Evolutionary conservation across 2,888 invertebrate genomes (phyloP).

Genomic region (Zaprionus bogoriensis): DNA sequence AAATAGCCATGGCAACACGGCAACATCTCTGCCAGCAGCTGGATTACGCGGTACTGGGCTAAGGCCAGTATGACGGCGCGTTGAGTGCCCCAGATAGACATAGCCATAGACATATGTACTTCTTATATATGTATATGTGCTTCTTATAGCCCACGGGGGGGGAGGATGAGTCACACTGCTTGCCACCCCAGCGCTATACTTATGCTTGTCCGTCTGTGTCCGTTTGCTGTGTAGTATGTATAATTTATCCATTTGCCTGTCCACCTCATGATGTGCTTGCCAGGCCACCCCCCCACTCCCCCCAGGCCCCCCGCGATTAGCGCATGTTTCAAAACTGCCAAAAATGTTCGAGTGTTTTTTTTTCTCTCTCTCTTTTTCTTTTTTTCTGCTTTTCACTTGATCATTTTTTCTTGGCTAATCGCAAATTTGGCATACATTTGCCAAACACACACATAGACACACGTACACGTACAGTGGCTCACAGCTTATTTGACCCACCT

Average conservation of each 20-base stretch:
- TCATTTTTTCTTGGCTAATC: not conserved
- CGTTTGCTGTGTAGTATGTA: not conserved
- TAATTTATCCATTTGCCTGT: slow-evolving; percentile 41
- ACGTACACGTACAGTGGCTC: too few relatives aligned
- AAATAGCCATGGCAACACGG: slow-evolving; percentile 34
- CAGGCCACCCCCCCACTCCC: not conserved
- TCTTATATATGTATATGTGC: too few relatives aligned
- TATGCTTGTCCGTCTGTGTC: not conserved
- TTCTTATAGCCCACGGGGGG: slow-evolving; percentile 3
- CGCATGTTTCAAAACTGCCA: slow-evolving; percentile 39
- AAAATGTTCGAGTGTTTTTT: slow-evolving; percentile 24
- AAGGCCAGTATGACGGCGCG: slow-evolving; percentile 41
- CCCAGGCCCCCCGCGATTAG: not conserved
- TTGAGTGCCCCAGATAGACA: slow-evolving; percentile 48
- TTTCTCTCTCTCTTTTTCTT: slow-evolving; percentile 8
- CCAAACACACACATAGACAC: not conserved
- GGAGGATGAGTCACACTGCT: slow-evolving; percentile 39
- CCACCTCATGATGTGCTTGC: slow-evolving; percentile 15
- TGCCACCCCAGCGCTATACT: not conserved
- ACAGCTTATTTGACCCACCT: too few relatives aligned
- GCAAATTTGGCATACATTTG: slow-evolving; percentile 9
- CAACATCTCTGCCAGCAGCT: slow-evolving; percentile 32
- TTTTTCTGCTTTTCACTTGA: slow-evolving; percentile 12
- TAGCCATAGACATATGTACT: too few relatives aligned
- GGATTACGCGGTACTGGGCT: slow-evolving; percentile 49